Conservation (phyloP, 2,797 vertebrate species). For the Smutsia gigantea region DNA sequence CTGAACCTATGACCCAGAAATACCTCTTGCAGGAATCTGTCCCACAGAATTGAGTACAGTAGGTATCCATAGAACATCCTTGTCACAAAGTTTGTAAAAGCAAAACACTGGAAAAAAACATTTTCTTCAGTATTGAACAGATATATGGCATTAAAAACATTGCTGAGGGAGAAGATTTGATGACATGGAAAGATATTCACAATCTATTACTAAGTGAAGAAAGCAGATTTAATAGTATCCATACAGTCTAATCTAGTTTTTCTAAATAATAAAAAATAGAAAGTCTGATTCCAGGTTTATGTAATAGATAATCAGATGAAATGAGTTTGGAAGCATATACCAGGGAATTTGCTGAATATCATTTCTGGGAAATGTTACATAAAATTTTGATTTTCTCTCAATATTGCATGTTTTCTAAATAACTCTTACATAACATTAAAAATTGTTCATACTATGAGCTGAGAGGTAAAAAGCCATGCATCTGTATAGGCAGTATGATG, state of each 20-base stretch:
- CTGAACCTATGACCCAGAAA: not conserved
- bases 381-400: conserved; percentile 27
- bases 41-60: not conserved
- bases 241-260: not conserved
- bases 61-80: not conserved
- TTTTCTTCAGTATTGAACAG: not conserved
- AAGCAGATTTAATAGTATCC: not conserved
- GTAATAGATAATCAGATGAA: not conserved
- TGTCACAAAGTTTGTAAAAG: not conserved
- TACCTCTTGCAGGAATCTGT: not conserved
- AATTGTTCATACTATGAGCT: not conserved
- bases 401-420: conserved; percentile 37
- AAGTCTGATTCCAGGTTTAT: not conserved
- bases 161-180: not conserved
- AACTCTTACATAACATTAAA: conserved; percentile 51
- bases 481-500: not conserved
- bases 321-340: not conserved
- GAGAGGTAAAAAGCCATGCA: not conserved
- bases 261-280: not conserved
- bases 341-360: not conserved
- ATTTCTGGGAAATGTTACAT: not conserved
- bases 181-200: not conserved
- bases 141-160: not conserved
- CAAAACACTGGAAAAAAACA: not conserved
- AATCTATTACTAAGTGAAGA: not conserved